Base-by-base conservation (phyloP, 2,888 invertebrate genomes). In the Aromia moschata region DNA sequence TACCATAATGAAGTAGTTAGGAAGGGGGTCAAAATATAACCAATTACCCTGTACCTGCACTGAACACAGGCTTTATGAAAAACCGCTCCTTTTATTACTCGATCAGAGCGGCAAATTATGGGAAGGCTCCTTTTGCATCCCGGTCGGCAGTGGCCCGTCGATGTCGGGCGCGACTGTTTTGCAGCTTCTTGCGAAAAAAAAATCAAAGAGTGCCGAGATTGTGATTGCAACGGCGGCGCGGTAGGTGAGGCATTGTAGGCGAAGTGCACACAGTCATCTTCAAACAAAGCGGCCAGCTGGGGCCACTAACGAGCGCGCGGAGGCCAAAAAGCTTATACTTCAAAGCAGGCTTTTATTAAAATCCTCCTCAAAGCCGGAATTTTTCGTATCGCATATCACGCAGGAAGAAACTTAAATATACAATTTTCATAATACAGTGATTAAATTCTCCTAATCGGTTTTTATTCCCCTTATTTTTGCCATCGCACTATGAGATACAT, bases 261-360 rank as follows among this genome's bases (percentile, higher is more conserved):
- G 73, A 75, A 76, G 76, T 76, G 74, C 75, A 76, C 73, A 73
- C 70, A 75, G 75, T 74, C 74, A 71, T 75, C 72, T 64, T 69
- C 70, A 74, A 74, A 76, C 76, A 78, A 66, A 77, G 75, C 75
- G 73, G 72, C 72, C 73, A 74, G 72, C 75, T 72, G 74, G 72
- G 75, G 75, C 76, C 74, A 75, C 78, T 77, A 77, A 77, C 77
- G 77, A 78, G 74, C 74, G 59, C 49, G n/a, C 57, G 51, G 40
- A 68, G 56, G 68, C 67, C 73, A 65, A 73, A 75, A 74, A 74
- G 73, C 71, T 67, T 62, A 56, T 65, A 77, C 77, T 75, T 78
- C 77, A 78, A 78, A 78, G 77, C n/a, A 72, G 58, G 67, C 71
- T 77, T 76, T 75, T 75, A 75, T 75, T 75, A 76, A 75, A 76